Percentiles rank a stretch among this genome's conserved stretches.
phyloP scores from a whole-genome alignment of 2,888 invertebrate species.

The Luffia ferchaultella region DNA sequence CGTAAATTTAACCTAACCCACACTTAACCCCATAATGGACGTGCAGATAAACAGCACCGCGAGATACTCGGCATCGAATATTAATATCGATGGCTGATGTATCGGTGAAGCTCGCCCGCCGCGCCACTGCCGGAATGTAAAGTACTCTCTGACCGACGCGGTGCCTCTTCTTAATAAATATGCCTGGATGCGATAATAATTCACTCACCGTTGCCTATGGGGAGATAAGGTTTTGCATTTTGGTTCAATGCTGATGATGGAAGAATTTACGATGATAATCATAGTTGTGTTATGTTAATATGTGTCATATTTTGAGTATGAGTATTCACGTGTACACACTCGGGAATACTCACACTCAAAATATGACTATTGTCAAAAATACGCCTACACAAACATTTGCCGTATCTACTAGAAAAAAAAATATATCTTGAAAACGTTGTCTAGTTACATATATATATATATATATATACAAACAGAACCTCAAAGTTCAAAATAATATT shows the following conservation, averaged over 20 bases:
- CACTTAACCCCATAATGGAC: conserved; percentile 35
- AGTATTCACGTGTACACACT: no score
- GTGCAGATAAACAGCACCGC: conserved; percentile 35
- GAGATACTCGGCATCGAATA: conserved; percentile 24
- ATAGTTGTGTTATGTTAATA: no score
- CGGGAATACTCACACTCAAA: no score
- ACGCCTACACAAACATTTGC: no score
- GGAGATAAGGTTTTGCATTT: not conserved
- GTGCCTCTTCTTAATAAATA: conserved; percentile 6
- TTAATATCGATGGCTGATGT: conserved; percentile 30
- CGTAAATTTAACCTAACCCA: conserved; percentile 37
- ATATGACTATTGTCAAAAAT: no score
- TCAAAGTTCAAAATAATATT: no score
- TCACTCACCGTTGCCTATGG: not conserved
- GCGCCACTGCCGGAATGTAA: conserved; percentile 15
- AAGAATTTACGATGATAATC: no score
- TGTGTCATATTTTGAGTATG: no score
- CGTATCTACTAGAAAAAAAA: no score
- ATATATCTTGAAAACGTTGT: no score
- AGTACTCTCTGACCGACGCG: conserved; percentile 13
- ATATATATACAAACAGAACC: no score
- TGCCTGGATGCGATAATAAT: conserved; percentile 1
- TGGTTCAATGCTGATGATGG: not conserved
- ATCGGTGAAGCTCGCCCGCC: conserved; percentile 5
- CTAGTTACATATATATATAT: no score